Evolutionary conservation across 2,113 vertebrate genomes (phyloP), one percentile per base, ranked within the genome.

Genomic region (Triplophysa dalaica): DNA sequence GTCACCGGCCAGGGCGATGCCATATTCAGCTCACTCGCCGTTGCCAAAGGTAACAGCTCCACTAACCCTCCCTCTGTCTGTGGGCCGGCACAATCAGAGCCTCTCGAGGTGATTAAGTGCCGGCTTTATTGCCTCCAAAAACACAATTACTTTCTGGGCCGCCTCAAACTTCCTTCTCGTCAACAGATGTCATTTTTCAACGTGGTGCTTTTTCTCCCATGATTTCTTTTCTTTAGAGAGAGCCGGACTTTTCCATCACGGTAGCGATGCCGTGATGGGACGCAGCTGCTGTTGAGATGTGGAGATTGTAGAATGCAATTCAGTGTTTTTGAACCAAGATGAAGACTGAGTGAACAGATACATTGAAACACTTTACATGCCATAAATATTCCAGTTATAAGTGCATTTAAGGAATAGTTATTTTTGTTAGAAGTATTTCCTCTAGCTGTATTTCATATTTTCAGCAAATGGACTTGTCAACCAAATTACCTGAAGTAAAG

Each of bases 151-250:
- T 94, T 94, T 84, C 84, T 93, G 90, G 90, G 93, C 93, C 90
- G 89, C 87, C 90, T 90, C 87, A 86, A 88, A 91, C 93, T 94
- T 94, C 91, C 90, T 94, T 87, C 78, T 90, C 90, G 87, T 90
- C 87, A 90, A 93, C 94, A 96, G 93, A 94, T 96, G 94, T 92
- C 88, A 92, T 96, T 95, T 94, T 93, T 98, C 94, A 95, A 87
- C 83, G 70, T 84, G 56, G 83, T 94, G 93, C 95, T 95, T 96
- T 91, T 95, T 95, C 96, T 95, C 94, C 94, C 95, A 81, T 48
- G 73, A 38, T 85, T 90, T 92, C 90, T 75, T 75, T 73, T 73
- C 54, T 73, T 61, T 73, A 73, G 54, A 41, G 56, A 73, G 93
- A 93, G 93, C 88, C 92, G 87, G 84, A 82, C 90, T 90, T 64